Base-by-base conservation (phyloP, 2,888 invertebrate species). In the Tethea ocularis region DNA sequence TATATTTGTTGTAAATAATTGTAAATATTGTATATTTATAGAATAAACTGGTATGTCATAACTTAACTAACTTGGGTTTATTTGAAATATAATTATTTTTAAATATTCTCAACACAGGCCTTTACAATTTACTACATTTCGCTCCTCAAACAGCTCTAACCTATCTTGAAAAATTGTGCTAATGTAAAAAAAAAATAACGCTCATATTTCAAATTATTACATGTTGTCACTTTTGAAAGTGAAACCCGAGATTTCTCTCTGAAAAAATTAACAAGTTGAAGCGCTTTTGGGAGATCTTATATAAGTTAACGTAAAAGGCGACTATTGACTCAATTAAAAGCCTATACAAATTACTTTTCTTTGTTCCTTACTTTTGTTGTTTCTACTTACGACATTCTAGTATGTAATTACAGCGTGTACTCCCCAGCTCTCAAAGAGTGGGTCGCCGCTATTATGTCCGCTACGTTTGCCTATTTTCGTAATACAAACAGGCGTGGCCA, bases 361-460 rank as follows among this genome's bases (percentile, higher is more conserved):
- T n/a, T 46, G 33, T 33, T 33, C 33, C 13, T 46, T 15, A 52
- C n/a, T 33, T 54, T 13, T 36, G 53, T 33, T 17, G 54, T 46
- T 46, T 46, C 20, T 46, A 17, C 46, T 8, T 46, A 46, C 46
- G 46, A 46, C 46, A 54, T 36, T n/a, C 33, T 54, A 54, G 29
- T n/a, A 20, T 29, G 53, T 53, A 53, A 53, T 53, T 53, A 53
- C 20, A n/a, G 26, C 26, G 10, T 26, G 29, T 22, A 36, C 33
- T 33, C 36, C 54, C 20, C 22, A 2, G 17, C 10, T 2, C 2
- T 20, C 54, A 11, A 54, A 36, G 13, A 29, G 17, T 8, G 26
- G n/a, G 26, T 54, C 54, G 13, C 54, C 33, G 11, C 54, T 54
- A 13, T 54, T 54, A 54, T 33, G 33, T 54, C 20, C 13, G n/a